Percentiles rank a stretch among this genome's conserved stretches.
Conservation (phyloP, 2,113 vertebrate genomes). For the Calypte anna region DNA sequence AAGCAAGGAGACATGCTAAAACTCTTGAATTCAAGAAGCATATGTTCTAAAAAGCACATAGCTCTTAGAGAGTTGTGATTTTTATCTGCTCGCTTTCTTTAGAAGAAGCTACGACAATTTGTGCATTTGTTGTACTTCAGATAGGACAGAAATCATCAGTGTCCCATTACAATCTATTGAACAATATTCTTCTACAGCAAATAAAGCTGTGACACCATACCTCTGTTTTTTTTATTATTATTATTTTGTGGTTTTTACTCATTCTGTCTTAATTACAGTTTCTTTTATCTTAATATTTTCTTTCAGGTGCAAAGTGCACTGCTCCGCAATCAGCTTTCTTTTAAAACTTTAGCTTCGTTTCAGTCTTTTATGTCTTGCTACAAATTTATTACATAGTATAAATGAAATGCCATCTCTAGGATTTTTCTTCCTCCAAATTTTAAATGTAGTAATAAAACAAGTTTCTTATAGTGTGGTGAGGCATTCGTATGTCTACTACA, state of each 20-base stretch:
- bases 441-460: constrained; percentile 4
- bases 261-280: not conserved
- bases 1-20: not conserved
- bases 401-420: not conserved
- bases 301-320: not conserved
- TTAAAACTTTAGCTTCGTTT: not conserved
- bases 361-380: not conserved
- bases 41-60: not conserved
- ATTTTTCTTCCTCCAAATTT: constrained; percentile 2
- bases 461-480: not conserved
- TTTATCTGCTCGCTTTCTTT: not conserved
- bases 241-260: not conserved
- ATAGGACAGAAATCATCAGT: not conserved
- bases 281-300: not conserved
- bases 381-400: constrained; percentile 3
- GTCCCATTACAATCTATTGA: not conserved
- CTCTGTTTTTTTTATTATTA: not conserved
- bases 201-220: not conserved
- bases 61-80: not conserved
- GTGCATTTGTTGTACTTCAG: not conserved
- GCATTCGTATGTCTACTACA: not conserved
- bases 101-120: not conserved
- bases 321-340: not conserved
- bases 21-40: not conserved
- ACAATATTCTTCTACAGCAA: not conserved